Conservation (phyloP, 2,113 vertebrate genomes). For the Otis tarda region DNA sequence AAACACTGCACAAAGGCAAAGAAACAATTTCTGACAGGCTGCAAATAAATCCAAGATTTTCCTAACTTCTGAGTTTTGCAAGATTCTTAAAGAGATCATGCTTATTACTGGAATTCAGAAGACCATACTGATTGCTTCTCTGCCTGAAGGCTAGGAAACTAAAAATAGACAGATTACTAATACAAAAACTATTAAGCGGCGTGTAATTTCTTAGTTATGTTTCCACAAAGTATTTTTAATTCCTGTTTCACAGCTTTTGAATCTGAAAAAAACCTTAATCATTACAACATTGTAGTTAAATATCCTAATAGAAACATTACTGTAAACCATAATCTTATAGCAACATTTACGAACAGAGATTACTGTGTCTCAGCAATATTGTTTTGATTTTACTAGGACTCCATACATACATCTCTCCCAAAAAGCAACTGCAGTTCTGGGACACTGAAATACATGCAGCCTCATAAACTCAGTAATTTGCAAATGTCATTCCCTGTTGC, state of each 20-base stretch:
- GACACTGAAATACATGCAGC: neutral
- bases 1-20: slow-evolving; percentile 56
- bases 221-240: slow-evolving; percentile 29
- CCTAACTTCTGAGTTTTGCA: slow-evolving; percentile 28
- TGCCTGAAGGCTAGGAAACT: neutral
- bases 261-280: neutral
- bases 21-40: slow-evolving; percentile 1
- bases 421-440: neutral
- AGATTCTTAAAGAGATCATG: slow-evolving; percentile 5
- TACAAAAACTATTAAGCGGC: slow-evolving; percentile 12
- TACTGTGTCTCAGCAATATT: neutral
- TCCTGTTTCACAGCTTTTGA: neutral
- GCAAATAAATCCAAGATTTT: slow-evolving; percentile 53
- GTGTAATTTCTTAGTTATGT: neutral
- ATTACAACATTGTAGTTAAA: neutral
- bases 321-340: neutral
- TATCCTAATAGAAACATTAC: neutral
- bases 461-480: neutral
- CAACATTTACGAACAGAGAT: neutral
- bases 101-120: neutral
- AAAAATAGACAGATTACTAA: slow-evolving; percentile 42
- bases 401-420: neutral
- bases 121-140: neutral
- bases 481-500: neutral
- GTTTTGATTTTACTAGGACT: neutral